These are phyloP conservation scores for Gallinago paraguaiae DNA, from an alignment of 2,113 vertebrate species.

Conservation along the genomic window DNA sequence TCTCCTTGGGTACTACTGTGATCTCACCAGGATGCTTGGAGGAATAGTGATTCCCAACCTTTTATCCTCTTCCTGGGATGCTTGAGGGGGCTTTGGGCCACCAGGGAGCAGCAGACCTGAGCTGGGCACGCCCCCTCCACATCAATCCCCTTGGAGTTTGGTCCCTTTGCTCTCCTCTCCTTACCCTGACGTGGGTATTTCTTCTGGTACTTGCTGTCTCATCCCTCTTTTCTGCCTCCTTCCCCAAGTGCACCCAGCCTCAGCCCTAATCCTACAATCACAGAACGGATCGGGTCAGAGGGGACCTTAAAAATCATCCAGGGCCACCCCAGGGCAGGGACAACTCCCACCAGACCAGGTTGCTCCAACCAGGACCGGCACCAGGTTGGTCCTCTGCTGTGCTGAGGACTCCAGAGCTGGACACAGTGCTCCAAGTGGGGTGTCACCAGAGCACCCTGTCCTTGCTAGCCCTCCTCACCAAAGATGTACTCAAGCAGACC, in stretches of 20 bases:
- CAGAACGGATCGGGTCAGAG: too few species aligned
- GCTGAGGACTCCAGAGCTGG: too few species aligned
- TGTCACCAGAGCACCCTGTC: too few species aligned
- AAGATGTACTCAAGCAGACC: too few species aligned
- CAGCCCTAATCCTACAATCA: neutral
- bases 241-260: neutral
- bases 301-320: too few species aligned
- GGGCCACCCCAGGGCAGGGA: too few species aligned
- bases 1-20: accelerated
- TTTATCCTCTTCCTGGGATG: neutral
- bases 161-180: neutral
- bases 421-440: too few species aligned
- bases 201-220: neutral
- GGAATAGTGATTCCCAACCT: neutral
- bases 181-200: neutral
- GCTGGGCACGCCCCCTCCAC: accelerated
- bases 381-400: too few species aligned
- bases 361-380: too few species aligned
- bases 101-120: neutral
- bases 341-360: too few species aligned
- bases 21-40: accelerated
- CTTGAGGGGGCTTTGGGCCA: too few species aligned
- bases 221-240: neutral
- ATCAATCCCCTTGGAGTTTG: accelerated
- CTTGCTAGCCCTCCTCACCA: too few species aligned